Conservation (phyloP, 2,797 vertebrate genomes). For the Menidia menidia region DNA sequence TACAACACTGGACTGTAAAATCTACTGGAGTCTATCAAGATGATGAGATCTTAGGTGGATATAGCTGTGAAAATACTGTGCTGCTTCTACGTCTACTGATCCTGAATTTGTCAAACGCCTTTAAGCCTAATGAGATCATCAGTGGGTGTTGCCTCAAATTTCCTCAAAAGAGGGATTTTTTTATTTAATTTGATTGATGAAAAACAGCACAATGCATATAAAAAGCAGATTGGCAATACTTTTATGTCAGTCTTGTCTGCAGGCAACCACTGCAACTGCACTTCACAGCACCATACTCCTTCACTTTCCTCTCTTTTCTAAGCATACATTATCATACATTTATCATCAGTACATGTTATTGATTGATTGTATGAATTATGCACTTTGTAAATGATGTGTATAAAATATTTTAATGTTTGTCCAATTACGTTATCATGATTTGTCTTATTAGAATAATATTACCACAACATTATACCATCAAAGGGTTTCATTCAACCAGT, state of each 20-base stretch:
- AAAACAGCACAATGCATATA: constrained; percentile 7
- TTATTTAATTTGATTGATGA: constrained; percentile 22
- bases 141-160: constrained; percentile 1
- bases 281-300: background rate
- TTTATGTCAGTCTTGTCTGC: constrained; percentile 14
- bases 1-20: constrained; percentile 20
- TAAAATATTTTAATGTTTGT: background rate
- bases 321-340: too few species aligned
- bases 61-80: constrained; percentile 30
- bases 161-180: constrained; percentile 11
- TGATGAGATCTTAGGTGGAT: constrained; percentile 38
- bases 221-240: background rate
- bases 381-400: background rate
- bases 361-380: constrained; percentile 17
- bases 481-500: background rate
- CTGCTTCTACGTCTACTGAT: constrained; percentile 36
- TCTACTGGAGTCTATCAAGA: constrained; percentile 19
- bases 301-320: background rate
- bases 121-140: constrained; percentile 39
- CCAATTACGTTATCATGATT: background rate
- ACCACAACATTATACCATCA: background rate
- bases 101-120: constrained; percentile 5
- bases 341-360: background rate
- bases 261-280: constrained; percentile 10
- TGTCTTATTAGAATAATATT: background rate